Percentiles rank a stretch among this genome's conserved stretches.
These are phyloP conservation scores for Cacoxenus indagator DNA, from an alignment of 2,888 invertebrate genomes.

Conservation along the genomic window DNA sequence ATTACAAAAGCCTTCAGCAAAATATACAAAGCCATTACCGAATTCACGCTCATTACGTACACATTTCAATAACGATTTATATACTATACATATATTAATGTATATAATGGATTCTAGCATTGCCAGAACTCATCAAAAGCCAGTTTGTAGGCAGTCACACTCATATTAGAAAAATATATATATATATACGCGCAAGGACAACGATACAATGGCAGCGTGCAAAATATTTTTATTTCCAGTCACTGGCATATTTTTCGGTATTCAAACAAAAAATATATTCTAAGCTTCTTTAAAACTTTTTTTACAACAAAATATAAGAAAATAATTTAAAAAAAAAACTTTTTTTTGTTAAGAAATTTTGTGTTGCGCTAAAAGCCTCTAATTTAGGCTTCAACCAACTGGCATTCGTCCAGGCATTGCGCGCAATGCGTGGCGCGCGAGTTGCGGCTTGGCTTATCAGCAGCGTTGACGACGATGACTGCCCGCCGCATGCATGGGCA, in stretches of 20 bases:
- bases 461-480: neutral
- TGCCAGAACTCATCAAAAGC: neutral
- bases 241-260: neutral
- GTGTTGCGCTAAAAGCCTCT: neutral
- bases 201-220: neutral
- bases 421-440: neutral
- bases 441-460: neutral
- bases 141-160: neutral
- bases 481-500: slow-evolving; percentile 4
- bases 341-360: neutral
- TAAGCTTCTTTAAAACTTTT: neutral
- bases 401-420: slow-evolving; percentile 1
- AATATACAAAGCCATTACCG: too few relatives aligned
- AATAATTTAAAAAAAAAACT: neutral
- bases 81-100: neutral
- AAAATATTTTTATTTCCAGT: neutral
- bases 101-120: neutral
- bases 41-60: too few relatives aligned
- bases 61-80: neutral
- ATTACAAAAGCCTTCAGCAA: too few relatives aligned
- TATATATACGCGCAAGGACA: neutral
- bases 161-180: neutral
- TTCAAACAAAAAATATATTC: too few relatives aligned
- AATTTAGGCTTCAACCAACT: neutral
- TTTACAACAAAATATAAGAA: neutral